Evolutionary conservation across 2,113 vertebrate genomes (phyloP), one percentile per base, ranked within the genome.

Genomic region (Garra rufa): DNA sequence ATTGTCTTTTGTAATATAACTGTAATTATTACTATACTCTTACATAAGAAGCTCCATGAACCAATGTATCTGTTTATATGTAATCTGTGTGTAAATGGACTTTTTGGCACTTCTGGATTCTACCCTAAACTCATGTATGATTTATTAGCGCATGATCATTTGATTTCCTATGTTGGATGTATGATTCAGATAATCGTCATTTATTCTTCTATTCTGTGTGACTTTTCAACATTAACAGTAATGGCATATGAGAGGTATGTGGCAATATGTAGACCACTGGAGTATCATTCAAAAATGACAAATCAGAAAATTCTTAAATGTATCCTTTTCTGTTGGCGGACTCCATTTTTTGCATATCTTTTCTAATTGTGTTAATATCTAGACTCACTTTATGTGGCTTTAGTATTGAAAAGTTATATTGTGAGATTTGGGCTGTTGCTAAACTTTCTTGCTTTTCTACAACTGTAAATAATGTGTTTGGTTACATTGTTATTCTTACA

Each of bases 41-140:
- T 43, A 30, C 38, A 84, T 48, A 87, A 76, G 38, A 30, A 79
- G 6, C 74, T 89, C 65, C 86, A 89, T 76, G 84, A 87, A 48
- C 88, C 86, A 26, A 89, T 87, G 83, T 92, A 92, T 71, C 89
- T 92, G 61, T 91, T 93, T 85, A 75, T 92, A 67, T 91, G 90
- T 15, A 89, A 90, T 57, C 85, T 92, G 9, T 90, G 89, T 67
- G 87, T 93, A n/a, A 88, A 89, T 65, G 88, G 90, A 77, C 67
- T 93, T 34, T 90, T 87, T 67, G 92, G 92, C 11, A 91, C 93
- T 11, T 88, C 91, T 78, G 89, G 76, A 1, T 89, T 89, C 71
- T 89, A 87, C 63, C 85, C 85, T 44, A 87, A 85, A 65, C 5
- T 34, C 34, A 34, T 89, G 70, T 78, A 87, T 81, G 84, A 88